Evolutionary conservation across 1,140 invertebrate species (phyloP), one percentile per base, ranked within the genome.

Genomic region (Drosophila novamexicana): DNA sequence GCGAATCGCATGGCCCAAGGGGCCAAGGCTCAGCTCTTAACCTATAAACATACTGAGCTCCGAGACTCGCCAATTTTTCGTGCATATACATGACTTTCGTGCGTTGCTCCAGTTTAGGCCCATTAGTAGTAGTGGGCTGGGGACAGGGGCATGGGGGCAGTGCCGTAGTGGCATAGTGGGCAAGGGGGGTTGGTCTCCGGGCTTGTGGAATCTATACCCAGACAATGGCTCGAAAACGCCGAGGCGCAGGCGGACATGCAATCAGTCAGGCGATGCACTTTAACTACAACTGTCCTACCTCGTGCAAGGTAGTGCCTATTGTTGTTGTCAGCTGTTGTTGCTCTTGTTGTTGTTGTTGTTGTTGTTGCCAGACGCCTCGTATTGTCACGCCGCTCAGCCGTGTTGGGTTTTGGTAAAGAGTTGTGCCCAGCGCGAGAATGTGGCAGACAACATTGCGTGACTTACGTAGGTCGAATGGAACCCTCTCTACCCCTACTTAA

Each of bases 11-110:
- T 14, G 16, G 10, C 65, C 73, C 67, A 58, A 40, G 71, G 73
- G 83, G 83, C 83, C 83, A 86, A 86, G 83, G 84, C 83, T 86
- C 66, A 86, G 84, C 72, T 86, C 84, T 86, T 86, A 83, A 86
- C 83, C 83, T 88, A 86, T 80, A 86, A 86, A 86, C 83, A 86
- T 88, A 89, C 79, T 79, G 66, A 82, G 37, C 57, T 39, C 45
- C 7, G 37, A 68, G 59, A 22, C 14, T 32, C 18, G 77, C 72
- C 81, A 84, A 83, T 84, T 77, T 83, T 84, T 79, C 76, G 66
- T 76, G 74, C 79, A 83, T 82, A 65, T 82, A 85, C 81, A 84
- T 85, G 81, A 89, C 80, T 88, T 89, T 86, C 83, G 83, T 86
- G 83, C 83, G 83, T 86, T 86, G 83, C 79, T 88, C 83, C 84